Evolutionary conservation across 2,888 invertebrate species (phyloP).

Genomic region (Balanococcus diminutus): DNA sequence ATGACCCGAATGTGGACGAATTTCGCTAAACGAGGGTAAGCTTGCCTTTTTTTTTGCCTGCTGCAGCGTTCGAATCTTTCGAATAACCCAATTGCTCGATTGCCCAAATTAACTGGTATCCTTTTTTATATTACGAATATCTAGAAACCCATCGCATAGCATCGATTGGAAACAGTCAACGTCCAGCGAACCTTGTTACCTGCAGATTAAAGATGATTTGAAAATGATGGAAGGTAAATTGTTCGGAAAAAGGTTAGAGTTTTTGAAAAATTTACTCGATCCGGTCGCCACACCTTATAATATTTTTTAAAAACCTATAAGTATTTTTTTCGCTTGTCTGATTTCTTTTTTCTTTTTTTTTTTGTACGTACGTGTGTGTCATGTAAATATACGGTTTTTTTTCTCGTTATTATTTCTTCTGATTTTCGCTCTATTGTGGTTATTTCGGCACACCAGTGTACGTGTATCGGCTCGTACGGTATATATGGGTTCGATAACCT

Average conservation of each 20-base stretch:
- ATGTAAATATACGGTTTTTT: conserved; percentile 14
- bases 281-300: conserved; percentile 29
- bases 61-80: not conserved
- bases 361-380: not conserved
- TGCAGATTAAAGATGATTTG: conserved; percentile 17
- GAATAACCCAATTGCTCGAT: not conserved
- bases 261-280: conserved; percentile 31
- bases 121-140: not conserved
- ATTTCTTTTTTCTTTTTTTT: not conserved
- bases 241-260: conserved; percentile 5
- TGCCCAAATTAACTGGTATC: not conserved
- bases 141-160: conserved; percentile 5
- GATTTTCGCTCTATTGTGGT: not conserved
- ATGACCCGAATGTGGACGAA: conserved; percentile 35
- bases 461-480: not conserved
- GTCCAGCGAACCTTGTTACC: not conserved
- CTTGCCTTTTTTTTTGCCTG: not conserved
- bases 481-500: not conserved
- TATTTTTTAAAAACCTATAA: not conserved
- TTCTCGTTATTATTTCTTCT: not conserved
- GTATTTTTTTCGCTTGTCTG: not conserved
- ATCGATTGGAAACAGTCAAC: conserved; percentile 14
- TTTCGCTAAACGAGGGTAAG: conserved; percentile 45
- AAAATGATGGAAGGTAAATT: conserved; percentile 32
- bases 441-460: not conserved